Evolutionary conservation across 2,888 invertebrate genomes (phyloP).

Genomic region (Mongoloraphidia duomilia): DNA sequence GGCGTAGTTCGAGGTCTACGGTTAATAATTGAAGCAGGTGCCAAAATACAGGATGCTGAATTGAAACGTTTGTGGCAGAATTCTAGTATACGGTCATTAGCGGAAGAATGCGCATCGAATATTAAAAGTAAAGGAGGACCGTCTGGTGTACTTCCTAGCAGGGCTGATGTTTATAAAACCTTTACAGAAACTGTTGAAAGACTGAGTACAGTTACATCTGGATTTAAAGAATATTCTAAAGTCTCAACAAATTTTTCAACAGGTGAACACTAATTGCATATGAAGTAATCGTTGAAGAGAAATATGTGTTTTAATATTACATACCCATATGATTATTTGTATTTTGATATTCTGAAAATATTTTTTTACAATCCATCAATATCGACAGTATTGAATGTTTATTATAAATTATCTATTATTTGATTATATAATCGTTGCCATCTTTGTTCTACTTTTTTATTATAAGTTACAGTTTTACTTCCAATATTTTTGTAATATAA

Average conservation of each 20-base stretch:
- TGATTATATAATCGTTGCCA: too few relatives aligned
- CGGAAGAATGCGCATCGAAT: conserved; percentile 19
- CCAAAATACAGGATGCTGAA: conserved; percentile 47
- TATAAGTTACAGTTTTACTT: too few relatives aligned
- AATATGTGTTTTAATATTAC: too few relatives aligned
- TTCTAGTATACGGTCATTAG: conserved; percentile 46
- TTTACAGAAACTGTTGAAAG: conserved; percentile 45
- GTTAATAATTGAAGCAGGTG: conserved; percentile 48
- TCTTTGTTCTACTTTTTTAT: too few relatives aligned
- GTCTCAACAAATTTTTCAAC: conserved; percentile 16
- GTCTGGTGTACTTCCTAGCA: conserved; percentile 8
- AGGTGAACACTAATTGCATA: too few relatives aligned
- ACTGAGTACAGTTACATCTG: conserved; percentile 53
- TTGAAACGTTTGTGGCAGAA: conserved; percentile 49
- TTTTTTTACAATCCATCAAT: too few relatives aligned
- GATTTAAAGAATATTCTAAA: conserved; percentile 45
- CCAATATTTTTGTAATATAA: too few relatives aligned
- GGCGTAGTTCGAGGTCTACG: conserved; percentile 55
- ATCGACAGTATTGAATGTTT: too few relatives aligned
- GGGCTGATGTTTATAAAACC: conserved; percentile 25
- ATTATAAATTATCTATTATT: too few relatives aligned
- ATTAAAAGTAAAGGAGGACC: conserved; percentile 17
- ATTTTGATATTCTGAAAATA: too few relatives aligned
- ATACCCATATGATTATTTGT: too few relatives aligned
- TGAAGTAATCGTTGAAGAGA: too few relatives aligned